Evolutionary conservation across 2,797 vertebrate species (phyloP).

Genomic region (Bufotes viridis): DNA sequence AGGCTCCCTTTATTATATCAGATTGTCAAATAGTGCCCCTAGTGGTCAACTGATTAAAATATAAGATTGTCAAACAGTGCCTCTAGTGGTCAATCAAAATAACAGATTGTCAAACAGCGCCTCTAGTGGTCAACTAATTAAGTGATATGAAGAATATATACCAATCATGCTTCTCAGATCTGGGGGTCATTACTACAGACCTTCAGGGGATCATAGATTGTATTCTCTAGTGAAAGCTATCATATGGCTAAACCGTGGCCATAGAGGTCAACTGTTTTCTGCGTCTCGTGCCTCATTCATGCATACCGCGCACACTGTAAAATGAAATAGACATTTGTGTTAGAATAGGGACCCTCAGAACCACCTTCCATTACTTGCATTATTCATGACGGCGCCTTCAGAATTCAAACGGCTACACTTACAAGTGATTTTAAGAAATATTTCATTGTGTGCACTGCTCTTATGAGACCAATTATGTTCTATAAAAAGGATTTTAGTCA

Average conservation of each 20-base stretch:
- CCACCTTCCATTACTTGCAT: constrained; percentile 16
- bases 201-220: neutral
- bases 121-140: neutral
- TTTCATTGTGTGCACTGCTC: constrained; percentile 49
- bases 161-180: neutral
- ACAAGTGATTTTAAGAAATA: constrained; percentile 36
- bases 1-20: no score
- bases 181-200: neutral
- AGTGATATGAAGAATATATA: neutral
- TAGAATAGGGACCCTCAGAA: neutral
- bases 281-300: neutral
- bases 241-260: neutral
- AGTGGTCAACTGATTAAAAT: no score
- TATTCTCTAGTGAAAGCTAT: neutral
- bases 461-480: constrained; percentile 56
- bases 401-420: constrained; percentile 38
- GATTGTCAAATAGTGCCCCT: no score
- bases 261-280: neutral
- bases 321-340: neutral
- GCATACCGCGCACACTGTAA: neutral
- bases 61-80: no score
- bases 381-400: constrained; percentile 11
- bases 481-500: constrained; percentile 44
- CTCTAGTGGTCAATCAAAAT: no score
- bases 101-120: neutral